Base-by-base conservation (phyloP, 2,797 vertebrate genomes). In the Clarias platycephalus region DNA sequence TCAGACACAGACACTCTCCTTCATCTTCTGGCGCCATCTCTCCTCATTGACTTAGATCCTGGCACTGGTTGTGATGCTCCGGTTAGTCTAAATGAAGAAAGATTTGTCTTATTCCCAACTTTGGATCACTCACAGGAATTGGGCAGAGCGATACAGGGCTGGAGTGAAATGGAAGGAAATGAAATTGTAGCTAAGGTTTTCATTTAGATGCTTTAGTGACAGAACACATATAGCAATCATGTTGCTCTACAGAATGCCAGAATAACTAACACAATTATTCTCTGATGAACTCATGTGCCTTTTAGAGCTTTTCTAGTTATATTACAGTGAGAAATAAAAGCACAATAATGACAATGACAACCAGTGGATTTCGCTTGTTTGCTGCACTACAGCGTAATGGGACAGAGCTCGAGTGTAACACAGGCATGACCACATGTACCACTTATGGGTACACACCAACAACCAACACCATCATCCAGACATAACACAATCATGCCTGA, bases 41-140 rank as follows among this genome's bases (percentile, higher is more conserved):
- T 77, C 64, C 83, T 88, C 91, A 88, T 89, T 84, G 88, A 89
- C 92, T 91, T 91, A 75, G 87, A 85, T 79, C 66, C 88, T 83
- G 88, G 88, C 89, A 87, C 90, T 85, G 77, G 13, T 63, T 84
- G 88, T 83, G 89, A 92, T 89, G 90, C 89, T 91, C 86, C 79
- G 66, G 88, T 71, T 88, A 81, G 68, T 79, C 80, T 86, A 85
- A 88, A 86, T 80, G 87, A 87, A 86, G 87, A 90, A 80, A 89
- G 85, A 91, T 90, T 86, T 57, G 70, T 88, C 86, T 91, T 86
- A 89, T 85, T 89, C 76, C 86, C 78, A 86, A 86, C 86, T 89
- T 85, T 72, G 85, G 86, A 85, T 75, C 86, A 83, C 83, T 87
- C 84, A 74, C 24, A 84, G 82, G 71, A 71, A 78, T 55, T 70